Evolutionary conservation across 1,140 invertebrate genomes (phyloP), one percentile per base, ranked within the genome.

Genomic region (Saccostrea cuccullata): DNA sequence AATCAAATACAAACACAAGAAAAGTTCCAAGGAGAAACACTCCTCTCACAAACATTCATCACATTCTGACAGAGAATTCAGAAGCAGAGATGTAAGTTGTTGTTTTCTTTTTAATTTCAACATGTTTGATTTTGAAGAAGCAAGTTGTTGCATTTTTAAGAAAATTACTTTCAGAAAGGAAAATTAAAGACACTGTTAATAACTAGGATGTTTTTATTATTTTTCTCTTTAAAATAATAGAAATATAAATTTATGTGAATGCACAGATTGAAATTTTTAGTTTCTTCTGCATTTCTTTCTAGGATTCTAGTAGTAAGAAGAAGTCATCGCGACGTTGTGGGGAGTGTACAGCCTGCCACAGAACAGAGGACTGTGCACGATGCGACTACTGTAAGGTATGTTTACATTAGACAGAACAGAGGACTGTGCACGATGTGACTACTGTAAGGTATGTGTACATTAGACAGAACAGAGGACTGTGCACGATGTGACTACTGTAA

Each of bases 381-480:
- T 99, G 98, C 94, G 97, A 98, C 89, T 96, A 97, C 17, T 98
- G 98, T 94, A 96, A 96, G 95, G 94, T 94, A 89, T 84, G 87
- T 73, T 13, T 55, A 17, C 55, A 36, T 36, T 36, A 36, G 30
- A 97, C 58, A 96, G 97, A 88, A 96, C 95, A 13, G 96, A 98
- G 92, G 97, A 98, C 94, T 99, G 98, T 96, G 98, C 97, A 6
- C 96, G 96, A 91, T 99, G 98, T 94, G 97, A 98, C 89, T 96
- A 97, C 17, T 98, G 98, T 94, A 96, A 96, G 95, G 94, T 94
- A 89, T 84, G 87, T 73, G 23, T 55, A 17, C 55, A 36, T 36
- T 36, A 36, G 30, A 97, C 58, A 96, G 97, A 88, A 96, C 95
- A 13, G 96, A 98, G 92, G 97, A 98, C 94, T 99, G 98, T 96